Percentiles rank a stretch among this genome's conserved stretches.
phyloP scores from a whole-genome alignment of 2,888 invertebrate species.

The Melikaiella ostensackeni region DNA sequence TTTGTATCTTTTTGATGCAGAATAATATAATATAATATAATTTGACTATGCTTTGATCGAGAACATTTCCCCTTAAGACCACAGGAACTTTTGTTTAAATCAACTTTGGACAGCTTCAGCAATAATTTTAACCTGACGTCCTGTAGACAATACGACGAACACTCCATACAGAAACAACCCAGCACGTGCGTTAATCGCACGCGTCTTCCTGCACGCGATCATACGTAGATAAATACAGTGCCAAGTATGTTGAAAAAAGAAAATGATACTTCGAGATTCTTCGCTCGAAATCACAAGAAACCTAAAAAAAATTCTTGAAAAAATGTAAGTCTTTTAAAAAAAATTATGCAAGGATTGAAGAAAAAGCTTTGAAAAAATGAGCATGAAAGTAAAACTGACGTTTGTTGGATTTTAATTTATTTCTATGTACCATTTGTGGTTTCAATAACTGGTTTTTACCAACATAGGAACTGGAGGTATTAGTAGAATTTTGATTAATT shows the following conservation, averaged over 20 bases:
- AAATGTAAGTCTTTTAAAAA: too few species aligned
- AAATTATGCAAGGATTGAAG: too few species aligned
- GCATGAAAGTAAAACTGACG: too few species aligned
- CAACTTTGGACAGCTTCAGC: background rate
- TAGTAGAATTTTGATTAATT: too few species aligned
- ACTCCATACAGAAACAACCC: background rate
- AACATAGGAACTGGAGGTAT: too few species aligned
- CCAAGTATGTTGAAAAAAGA: background rate
- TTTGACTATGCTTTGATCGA: too few species aligned
- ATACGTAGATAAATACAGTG: constrained; percentile 12
- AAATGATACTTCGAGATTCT: constrained; percentile 15
- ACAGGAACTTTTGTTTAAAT: constrained; percentile 7
- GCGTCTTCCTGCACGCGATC: constrained; percentile 60
- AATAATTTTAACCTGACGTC: constrained; percentile 9
- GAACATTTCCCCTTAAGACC: too few species aligned
- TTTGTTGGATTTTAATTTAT: background rate
- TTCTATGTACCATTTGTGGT: background rate
- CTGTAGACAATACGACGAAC: constrained; percentile 23
- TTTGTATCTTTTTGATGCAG: too few species aligned
- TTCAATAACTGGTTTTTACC: background rate
- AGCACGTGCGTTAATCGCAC: constrained; percentile 60
- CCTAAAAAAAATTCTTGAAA: background rate
- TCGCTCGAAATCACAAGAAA: background rate
- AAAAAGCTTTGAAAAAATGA: too few species aligned
- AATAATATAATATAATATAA: too few species aligned